Evolutionary conservation across 2,888 invertebrate genomes (phyloP).

Genomic region (Ptilodon capucinus): DNA sequence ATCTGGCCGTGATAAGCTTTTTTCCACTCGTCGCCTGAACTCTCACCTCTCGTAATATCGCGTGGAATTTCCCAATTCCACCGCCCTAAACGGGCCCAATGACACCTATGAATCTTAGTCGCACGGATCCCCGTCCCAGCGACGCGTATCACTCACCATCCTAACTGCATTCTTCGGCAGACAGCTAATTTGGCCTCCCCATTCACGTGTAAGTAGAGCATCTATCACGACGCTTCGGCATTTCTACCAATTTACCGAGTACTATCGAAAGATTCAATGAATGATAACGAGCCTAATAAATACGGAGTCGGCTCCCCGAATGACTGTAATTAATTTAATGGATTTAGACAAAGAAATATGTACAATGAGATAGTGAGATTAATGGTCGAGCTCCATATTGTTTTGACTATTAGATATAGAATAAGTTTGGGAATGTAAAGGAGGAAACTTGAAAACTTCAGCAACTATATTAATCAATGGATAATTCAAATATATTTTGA

Average conservation of each 20-base stretch:
- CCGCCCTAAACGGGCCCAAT: conserved; percentile 54
- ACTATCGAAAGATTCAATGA: conserved; percentile 79
- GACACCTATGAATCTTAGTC: conserved; percentile 74
- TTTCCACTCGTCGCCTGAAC: not conserved
- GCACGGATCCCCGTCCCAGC: conserved; percentile 42
- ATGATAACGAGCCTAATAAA: conserved; percentile 82
- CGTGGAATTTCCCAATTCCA: conserved; percentile 72
- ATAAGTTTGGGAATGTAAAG: not conserved
- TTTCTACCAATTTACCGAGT: conserved; percentile 70
- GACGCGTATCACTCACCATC: conserved; percentile 68
- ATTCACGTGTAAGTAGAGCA: conserved; percentile 75
- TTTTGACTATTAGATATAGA: conserved; percentile 58
- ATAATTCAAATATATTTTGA: no score
- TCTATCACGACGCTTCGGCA: conserved; percentile 69
- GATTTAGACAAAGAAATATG: conserved; percentile 82
- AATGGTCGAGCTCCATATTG: conserved; percentile 62
- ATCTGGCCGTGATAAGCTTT: no score
- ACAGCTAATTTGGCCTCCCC: conserved; percentile 76
- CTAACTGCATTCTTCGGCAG: conserved; percentile 75
- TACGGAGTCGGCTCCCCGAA: conserved; percentile 77
- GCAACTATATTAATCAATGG: no score
- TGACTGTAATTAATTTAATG: conserved; percentile 81
- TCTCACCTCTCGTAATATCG: conserved; percentile 34
- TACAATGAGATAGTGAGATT: conserved; percentile 79
- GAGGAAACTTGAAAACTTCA: not conserved